Conservation (phyloP, 2,797 vertebrate genomes). For the Acomys russatus region DNA sequence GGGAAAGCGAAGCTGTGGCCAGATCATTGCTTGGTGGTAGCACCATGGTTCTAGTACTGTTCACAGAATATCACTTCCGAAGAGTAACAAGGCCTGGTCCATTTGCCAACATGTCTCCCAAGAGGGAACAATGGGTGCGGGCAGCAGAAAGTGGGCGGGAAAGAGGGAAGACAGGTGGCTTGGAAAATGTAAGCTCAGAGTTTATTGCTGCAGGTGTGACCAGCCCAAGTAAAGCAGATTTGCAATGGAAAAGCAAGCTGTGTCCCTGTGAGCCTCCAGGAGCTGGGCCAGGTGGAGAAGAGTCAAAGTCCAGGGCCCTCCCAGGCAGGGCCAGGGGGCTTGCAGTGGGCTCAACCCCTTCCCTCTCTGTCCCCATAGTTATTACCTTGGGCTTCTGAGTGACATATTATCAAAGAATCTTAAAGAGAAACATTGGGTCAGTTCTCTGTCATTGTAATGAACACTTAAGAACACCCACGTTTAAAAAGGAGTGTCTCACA, state of each 20-base stretch:
- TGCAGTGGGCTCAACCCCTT: not conserved
- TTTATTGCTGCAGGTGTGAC: slow-evolving; percentile 60
- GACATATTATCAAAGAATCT: not conserved
- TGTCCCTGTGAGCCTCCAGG: not conserved
- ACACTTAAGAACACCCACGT: not conserved
- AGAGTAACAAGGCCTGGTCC: not conserved
- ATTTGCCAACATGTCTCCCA: not conserved
- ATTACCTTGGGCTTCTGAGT: not conserved
- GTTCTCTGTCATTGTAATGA: not conserved
- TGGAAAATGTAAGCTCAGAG: slow-evolving; percentile 46
- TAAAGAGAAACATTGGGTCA: not conserved
- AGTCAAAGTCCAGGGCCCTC: not conserved
- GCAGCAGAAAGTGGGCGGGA: not conserved
- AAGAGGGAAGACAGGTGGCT: not conserved
- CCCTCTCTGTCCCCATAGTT: not conserved
- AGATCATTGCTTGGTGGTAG: not conserved
- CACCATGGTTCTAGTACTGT: not conserved
- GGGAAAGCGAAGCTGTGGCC: not conserved
- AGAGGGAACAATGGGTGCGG: not conserved
- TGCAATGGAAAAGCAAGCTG: slow-evolving; percentile 26
- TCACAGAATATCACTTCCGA: not conserved
- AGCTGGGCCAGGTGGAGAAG: not conserved
- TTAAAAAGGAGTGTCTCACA: not conserved
- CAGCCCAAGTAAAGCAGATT: not conserved
- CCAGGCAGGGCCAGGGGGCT: not conserved